These are phyloP conservation scores for Drusus annulatus DNA, from an alignment of 1,140 invertebrate species.

Conservation along the genomic window DNA sequence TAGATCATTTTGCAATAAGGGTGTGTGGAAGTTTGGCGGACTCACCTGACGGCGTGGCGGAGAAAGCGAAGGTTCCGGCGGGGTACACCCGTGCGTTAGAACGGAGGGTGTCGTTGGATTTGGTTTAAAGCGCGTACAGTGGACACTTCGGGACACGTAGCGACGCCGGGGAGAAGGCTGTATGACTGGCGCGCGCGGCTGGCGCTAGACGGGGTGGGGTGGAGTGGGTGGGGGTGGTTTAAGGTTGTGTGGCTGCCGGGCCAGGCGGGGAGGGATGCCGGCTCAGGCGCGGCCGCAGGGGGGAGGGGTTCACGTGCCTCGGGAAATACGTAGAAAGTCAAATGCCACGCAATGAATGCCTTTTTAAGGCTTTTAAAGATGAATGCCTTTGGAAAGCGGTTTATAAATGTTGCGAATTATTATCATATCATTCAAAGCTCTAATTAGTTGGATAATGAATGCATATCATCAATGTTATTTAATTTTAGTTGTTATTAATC, in stretches of 20 bases:
- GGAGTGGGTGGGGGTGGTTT: too few species aligned
- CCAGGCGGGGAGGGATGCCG: neutral
- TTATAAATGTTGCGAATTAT: too few species aligned
- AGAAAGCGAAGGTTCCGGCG: neutral
- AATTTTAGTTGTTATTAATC: too few species aligned
- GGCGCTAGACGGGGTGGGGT: too few species aligned
- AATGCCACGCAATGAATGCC: too few species aligned
- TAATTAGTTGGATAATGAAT: too few species aligned
- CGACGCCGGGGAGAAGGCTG: conserved; percentile 1
- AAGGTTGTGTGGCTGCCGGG: too few species aligned
- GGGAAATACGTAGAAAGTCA: neutral
- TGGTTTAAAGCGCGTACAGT: neutral
- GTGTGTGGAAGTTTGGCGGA: neutral
- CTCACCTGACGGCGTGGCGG: conserved; percentile 24
- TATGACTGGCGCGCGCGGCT: conserved; percentile 5
- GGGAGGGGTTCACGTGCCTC: neutral
- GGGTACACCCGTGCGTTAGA: neutral
- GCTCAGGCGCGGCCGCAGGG: conserved; percentile 3
- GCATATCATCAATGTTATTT: too few species aligned
- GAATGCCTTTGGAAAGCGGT: too few species aligned
- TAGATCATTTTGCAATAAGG: neutral
- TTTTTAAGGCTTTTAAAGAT: too few species aligned
- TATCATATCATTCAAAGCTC: too few species aligned
- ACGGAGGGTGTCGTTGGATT: conserved; percentile 13
- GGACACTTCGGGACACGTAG: conserved; percentile 1